Percentiles rank a stretch among this genome's conserved stretches.
Conservation (phyloP, 2,888 invertebrate genomes). For the Leucophenga maculata region DNA sequence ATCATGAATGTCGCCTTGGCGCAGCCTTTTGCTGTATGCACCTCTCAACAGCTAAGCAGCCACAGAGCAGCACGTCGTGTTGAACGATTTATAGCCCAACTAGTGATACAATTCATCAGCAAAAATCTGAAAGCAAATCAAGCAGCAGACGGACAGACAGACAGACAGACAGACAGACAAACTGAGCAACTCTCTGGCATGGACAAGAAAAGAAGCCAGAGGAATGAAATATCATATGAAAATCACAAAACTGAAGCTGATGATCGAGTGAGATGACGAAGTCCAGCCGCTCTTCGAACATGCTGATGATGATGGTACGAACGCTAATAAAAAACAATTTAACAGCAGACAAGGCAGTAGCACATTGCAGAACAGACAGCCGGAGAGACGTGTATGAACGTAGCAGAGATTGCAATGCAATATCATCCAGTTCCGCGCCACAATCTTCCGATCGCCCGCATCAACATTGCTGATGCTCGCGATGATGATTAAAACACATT, state of each 20-base stretch:
- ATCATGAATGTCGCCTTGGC: slow-evolving; percentile 50
- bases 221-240: slow-evolving; percentile 44
- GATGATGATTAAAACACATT: slow-evolving; percentile 72
- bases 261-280: slow-evolving; percentile 11
- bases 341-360: slow-evolving; percentile 28
- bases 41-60: background rate
- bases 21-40: slow-evolving; percentile 60
- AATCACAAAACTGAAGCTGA: slow-evolving; percentile 38
- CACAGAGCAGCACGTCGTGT: background rate
- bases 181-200: background rate
- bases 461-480: slow-evolving; percentile 41
- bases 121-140: slow-evolving; percentile 30
- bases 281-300: background rate
- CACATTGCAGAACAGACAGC: background rate
- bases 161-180: background rate
- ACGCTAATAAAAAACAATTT: slow-evolving; percentile 60
- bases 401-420: background rate
- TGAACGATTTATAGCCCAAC: slow-evolving; percentile 63
- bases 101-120: slow-evolving; percentile 60
- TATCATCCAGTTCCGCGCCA: slow-evolving; percentile 14
- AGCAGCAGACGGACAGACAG: too few species aligned
- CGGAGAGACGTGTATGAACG: background rate
- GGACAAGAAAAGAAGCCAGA: background rate
- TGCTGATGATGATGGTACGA: slow-evolving; percentile 13
- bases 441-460: too few species aligned